Conservation (phyloP, 1,140 invertebrate genomes). For the Drosophila prosaltans region DNA sequence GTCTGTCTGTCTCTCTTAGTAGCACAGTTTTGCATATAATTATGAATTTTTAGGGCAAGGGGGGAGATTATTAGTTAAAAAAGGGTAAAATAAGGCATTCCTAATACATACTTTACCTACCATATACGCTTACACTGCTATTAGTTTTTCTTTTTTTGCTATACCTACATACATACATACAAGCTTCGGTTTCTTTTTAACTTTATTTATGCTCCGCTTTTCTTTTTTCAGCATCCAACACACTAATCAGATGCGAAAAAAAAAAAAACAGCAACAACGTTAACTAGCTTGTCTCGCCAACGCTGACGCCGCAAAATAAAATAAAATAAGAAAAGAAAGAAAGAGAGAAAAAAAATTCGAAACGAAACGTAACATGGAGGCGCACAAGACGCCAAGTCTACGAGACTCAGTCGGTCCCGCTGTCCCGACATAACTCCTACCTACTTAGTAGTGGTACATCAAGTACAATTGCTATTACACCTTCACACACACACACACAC, state of each 20-base stretch:
- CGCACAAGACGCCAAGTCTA: slow-evolving; percentile 12
- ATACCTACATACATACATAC: slow-evolving; percentile 34
- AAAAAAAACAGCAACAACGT: slow-evolving; percentile 29
- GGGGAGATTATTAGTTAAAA: not conserved
- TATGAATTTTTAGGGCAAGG: slow-evolving; percentile 9
- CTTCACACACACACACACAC: slow-evolving; percentile 26
- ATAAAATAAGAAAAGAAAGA: slow-evolving; percentile 44
- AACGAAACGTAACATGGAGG: slow-evolving; percentile 30
- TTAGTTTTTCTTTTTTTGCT: too few species aligned
- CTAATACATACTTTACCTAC: not conserved
- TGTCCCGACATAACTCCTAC: slow-evolving; percentile 13
- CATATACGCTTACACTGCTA: too few species aligned
- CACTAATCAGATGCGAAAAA: slow-evolving; percentile 56
- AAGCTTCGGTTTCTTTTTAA: slow-evolving; percentile 14
- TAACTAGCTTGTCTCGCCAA: slow-evolving; percentile 62
- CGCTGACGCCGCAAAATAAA: slow-evolving; percentile 67
- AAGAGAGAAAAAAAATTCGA: slow-evolving; percentile 18
- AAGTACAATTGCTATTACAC: slow-evolving; percentile 60
- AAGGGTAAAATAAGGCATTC: slow-evolving; percentile 6
- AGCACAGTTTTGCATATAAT: slow-evolving; percentile 27
- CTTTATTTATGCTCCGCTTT: slow-evolving; percentile 38
- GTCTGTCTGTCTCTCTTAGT: not conserved
- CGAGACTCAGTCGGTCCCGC: slow-evolving; percentile 33
- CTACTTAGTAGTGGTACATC: slow-evolving; percentile 13
- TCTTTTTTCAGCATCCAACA: slow-evolving; percentile 32